Evolutionary conservation across 2,113 vertebrate genomes (phyloP).

Genomic region (Gracilinanus agilis): DNA sequence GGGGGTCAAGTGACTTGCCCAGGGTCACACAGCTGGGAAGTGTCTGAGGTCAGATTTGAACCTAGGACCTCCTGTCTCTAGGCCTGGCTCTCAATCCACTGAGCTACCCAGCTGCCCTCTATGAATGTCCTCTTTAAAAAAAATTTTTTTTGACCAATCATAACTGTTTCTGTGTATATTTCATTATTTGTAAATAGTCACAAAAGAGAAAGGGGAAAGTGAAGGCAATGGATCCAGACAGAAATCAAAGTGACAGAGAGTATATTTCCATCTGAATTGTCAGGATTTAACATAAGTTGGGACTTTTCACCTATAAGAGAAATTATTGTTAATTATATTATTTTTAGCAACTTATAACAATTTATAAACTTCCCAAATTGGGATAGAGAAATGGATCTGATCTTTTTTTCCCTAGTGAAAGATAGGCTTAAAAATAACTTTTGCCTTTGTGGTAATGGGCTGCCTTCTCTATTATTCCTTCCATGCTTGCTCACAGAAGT

Average conservation of each 20-base stretch:
- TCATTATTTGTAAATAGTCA: neutral
- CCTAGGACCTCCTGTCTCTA: too few species aligned
- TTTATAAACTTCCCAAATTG: neutral
- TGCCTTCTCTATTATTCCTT: neutral
- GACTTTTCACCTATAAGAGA: neutral
- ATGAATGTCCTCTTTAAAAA: conserved; percentile 5
- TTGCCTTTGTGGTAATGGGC: neutral
- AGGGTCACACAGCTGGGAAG: too few species aligned
- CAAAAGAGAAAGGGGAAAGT: neutral
- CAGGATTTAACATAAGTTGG: neutral
- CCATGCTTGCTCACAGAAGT: neutral
- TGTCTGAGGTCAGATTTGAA: too few species aligned
- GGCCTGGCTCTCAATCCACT: too few species aligned
- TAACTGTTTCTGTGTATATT: neutral
- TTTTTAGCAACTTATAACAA: neutral
- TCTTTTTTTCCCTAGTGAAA: neutral
- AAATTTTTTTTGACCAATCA: neutral
- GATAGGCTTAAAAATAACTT: neutral
- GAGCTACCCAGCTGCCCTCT: too few species aligned
- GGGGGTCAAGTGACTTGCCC: too few species aligned
- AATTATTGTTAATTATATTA: neutral
- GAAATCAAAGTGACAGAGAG: neutral
- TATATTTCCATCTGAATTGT: neutral
- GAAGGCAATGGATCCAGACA: neutral
- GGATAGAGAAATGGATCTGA: neutral